Conservation (phyloP, 2,113 vertebrate genomes). For the Gopherus flavomarginatus region DNA sequence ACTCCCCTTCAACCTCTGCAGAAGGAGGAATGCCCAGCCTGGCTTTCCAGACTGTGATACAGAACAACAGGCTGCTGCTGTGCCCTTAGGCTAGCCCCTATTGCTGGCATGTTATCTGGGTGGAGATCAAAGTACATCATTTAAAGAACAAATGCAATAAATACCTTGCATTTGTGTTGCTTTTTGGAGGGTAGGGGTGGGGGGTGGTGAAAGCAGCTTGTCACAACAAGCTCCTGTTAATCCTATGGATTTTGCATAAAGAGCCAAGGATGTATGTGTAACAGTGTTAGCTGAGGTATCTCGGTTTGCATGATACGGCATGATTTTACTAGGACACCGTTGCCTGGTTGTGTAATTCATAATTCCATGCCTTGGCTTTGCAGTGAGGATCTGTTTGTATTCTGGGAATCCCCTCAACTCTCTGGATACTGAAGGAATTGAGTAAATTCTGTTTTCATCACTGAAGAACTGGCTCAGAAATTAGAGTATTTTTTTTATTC, state of each 20-base stretch:
- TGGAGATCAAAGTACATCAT: slow-evolving; percentile 56
- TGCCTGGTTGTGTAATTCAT: slow-evolving; percentile 18
- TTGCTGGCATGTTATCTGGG: slow-evolving; percentile 1
- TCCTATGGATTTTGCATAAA: not conserved
- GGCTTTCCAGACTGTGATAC: not conserved
- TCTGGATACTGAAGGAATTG: not conserved
- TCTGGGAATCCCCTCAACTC: not conserved
- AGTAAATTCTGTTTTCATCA: not conserved
- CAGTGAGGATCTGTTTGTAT: not conserved
- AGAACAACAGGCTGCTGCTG: not conserved
- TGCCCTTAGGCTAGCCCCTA: not conserved
- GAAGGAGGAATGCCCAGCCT: not conserved
- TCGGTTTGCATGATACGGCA: not conserved
- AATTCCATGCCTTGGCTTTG: not conserved
- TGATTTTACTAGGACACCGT: not conserved
- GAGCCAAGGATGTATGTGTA: not conserved
- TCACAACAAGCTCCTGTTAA: slow-evolving; percentile 5
- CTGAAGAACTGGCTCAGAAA: not conserved
- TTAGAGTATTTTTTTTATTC: not conserved
- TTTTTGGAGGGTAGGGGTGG: not conserved
- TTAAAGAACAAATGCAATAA: slow-evolving; percentile 44
- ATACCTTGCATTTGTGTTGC: slow-evolving; percentile 13
- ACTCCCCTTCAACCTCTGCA: accelerated
- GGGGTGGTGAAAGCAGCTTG: not conserved
- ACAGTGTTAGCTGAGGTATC: not conserved